Evolutionary conservation across 2,797 vertebrate species (phyloP), one percentile per base, ranked within the genome.

Genomic region (Myiothlypis chrysogaster): DNA sequence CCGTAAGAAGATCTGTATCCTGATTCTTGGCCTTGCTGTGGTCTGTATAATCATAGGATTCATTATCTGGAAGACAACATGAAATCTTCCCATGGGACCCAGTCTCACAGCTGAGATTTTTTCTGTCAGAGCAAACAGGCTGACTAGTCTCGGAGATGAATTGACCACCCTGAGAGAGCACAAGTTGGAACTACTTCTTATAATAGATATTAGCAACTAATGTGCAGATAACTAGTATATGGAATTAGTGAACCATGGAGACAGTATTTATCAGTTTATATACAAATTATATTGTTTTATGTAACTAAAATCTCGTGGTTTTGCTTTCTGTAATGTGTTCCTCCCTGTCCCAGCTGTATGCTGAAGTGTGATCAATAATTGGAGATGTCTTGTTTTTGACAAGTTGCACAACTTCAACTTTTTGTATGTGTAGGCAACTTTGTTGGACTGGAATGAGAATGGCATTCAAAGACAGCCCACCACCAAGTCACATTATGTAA

Each of bases 1-100:
- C 59, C 98, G 99, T 91, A 99, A 99, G 99, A 99, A 99, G 98
- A 99, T 99, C 94, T 99, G 99, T 93, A 98, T 99, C 97, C 97
- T 99, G 89, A 97, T 98, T 49, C 94, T 98, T 97, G 98, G 99
- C 65, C 97, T 99, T 68, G 97, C 98, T 65, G 77, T 99, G 46
- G 97, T 96, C 69, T 91, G 97, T 34, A 6, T 94, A 80, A 95
- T 99, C 96, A 97, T 99, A 73, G 95, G 55, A 93, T 5, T 99
- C 73, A 73, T 99, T 78, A 98, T 99, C 97, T 99, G 98, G 98
- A 14, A 30, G 39, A 2, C 63, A 55, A 95, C 94, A 55, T 99
- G 98, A 99, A 97, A 71, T 89, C 59, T 87, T 87, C 84, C 52
- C 24, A 0, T 93, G 93, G 85, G 95, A 61, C 52, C 49, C 82